A percentile compares a stretch with the other conserved stretches of the same genome.
phyloP scores from a whole-genome alignment of 2,797 vertebrate genomes.

The Sebastolobus alascanus region DNA sequence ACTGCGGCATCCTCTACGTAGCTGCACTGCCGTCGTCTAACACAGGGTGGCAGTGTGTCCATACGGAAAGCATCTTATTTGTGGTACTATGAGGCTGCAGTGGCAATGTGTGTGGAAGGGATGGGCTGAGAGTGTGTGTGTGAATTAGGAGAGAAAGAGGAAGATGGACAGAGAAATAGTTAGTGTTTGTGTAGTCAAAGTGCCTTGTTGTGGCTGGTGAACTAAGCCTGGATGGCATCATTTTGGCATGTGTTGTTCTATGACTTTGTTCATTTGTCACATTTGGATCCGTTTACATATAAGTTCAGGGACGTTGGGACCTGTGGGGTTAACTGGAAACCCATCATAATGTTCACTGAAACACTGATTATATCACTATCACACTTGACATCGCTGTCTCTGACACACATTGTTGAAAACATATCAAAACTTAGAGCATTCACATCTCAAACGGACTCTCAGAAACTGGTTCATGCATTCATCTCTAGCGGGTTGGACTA shows the following conservation, averaged over 20 bases:
- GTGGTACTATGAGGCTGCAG: slow-evolving; percentile 54
- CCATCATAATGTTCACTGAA: slow-evolving; percentile 1
- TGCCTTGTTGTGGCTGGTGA: slow-evolving; percentile 4
- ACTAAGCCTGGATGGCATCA: neutral
- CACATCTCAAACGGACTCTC: neutral
- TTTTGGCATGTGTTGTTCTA: neutral
- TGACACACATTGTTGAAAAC: neutral
- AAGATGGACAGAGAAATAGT: slow-evolving; percentile 66
- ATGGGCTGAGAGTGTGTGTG: slow-evolving; percentile 30
- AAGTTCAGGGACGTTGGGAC: neutral
- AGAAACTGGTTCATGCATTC: neutral
- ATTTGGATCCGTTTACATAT: slow-evolving; percentile 26
- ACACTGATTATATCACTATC: neutral
- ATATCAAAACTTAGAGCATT: neutral
- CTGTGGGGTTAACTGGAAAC: slow-evolving; percentile 1
- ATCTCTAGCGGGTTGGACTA: neutral
- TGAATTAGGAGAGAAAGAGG: slow-evolving; percentile 56
- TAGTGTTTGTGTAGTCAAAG: neutral
- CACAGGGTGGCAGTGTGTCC: slow-evolving; percentile 81
- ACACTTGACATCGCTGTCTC: neutral
- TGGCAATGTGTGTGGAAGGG: slow-evolving; percentile 42
- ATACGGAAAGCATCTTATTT: slow-evolving; percentile 8
- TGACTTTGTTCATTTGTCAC: slow-evolving; percentile 16
- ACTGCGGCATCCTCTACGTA: slow-evolving; percentile 49
- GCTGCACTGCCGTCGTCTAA: slow-evolving; percentile 54